Base-by-base conservation (phyloP, 2,113 vertebrate genomes). In the Ginglymostoma cirratum region DNA sequence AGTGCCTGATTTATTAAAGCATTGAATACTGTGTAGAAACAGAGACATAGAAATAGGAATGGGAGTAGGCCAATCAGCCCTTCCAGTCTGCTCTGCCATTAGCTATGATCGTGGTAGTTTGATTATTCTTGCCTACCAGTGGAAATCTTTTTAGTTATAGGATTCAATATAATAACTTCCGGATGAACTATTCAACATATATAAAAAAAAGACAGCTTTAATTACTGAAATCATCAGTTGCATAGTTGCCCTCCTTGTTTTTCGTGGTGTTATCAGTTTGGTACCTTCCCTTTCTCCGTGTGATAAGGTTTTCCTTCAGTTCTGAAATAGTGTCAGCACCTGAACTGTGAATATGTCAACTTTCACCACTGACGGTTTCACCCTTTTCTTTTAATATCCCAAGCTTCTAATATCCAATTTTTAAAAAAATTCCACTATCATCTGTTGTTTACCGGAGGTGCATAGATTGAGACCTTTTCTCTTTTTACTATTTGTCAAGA, bases 381-480 rank as follows among this genome's bases (percentile, higher is more conserved):
- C 8, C 27, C 21, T 83, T 80, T 34, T 89, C 8, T 89, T 89
- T 24, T 90, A 23, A 21, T 52, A 27, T 61, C 23, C 55, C 27
- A 30, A 10, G 14, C 83, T n/a, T 90, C 27, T 30, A 48, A n/a
- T 4, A 14, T 83, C 4, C 19, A 83, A 23, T 7, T 83, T 83
- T 42, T 17, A 45, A 42, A 45, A 38, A 19, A 83, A 38, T 83
- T 83, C 19, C 24, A 95, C 52, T 48, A 52, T 48, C 24, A 30
- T 17, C n/a, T 72, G 24, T 45, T 72, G 66, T 95, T 72, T 95
- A 70, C 66, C 12, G 48, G 93, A 94, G 93, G 93, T 70, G n/a
- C 38, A 48, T 65, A 17, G 65, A 66, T 66, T 95, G 42, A 95
- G 69, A 72, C 24, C 23, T 67, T 69, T 72, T 93, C 45, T 93